Evolutionary conservation across 2,888 invertebrate species (phyloP), one percentile per base, ranked within the genome.

Genomic region (Rhamphomyia laevipes): DNA sequence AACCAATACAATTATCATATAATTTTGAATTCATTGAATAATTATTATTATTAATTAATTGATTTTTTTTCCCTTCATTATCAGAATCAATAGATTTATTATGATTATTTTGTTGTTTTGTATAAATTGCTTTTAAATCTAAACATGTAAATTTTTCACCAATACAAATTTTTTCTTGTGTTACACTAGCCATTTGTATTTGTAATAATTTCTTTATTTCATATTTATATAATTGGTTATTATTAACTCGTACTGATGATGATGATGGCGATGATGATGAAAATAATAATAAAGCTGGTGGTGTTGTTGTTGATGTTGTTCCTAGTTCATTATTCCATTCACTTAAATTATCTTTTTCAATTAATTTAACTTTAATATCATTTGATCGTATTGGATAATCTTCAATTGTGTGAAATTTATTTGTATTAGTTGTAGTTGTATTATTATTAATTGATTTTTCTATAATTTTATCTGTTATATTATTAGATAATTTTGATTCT

Each of bases 1-100:
- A 66, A 1, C 81, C 81, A 46, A 77, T 74, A 44, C 82, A 72
- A 49, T 73, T 69, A 53, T 72, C 71, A 56, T 77, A 74, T 55
- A 71, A 74, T 2, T 72, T 70, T 3, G 81, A 81, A 53, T 73
- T 73, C 2, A 81, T 57, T 1, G 68, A 66, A 4, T 67, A 58
- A 0, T 61, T 60, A 51, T 66, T 64, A 1, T 40, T 37, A 13
- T 50, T 53, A 23, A 51, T 50, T 43, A 45, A 23, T 50, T 47
- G 16, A 49, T 48, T 15, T 43, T 38, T 13, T 21, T 35, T 46
- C n/a, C n/a, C n/a, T n/a, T n/a, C n/a, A n/a, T n/a, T n/a, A n/a
- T n/a, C 48, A 51, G 50, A 11, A 51, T 50, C 55, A 59, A 46
- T 62, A 59, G 54, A 62, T 63, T 55, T 54, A 9, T 55, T 55